Conservation (phyloP, 2,797 vertebrate species). For the Adrianichthys oophorus region DNA sequence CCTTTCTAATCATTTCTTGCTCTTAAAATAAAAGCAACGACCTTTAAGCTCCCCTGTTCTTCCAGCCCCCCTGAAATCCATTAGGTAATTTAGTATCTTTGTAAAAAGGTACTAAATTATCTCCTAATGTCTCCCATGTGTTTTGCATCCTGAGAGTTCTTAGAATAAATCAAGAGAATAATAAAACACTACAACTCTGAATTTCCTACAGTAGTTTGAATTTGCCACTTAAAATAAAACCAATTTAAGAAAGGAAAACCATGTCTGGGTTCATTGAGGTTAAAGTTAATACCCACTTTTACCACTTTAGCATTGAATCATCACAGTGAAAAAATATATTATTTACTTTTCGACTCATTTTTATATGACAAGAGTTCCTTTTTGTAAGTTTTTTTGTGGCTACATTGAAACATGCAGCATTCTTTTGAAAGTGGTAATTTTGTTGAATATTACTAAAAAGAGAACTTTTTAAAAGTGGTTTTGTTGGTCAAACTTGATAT, state of each 20-base stretch:
- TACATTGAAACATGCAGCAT: slow-evolving; percentile 9
- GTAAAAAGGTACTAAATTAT: slow-evolving; percentile 52
- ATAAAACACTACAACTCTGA: slow-evolving; percentile 45
- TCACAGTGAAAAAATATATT: neutral
- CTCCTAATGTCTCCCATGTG: slow-evolving; percentile 48
- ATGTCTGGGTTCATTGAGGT: slow-evolving; percentile 42
- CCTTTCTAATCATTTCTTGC: slow-evolving; percentile 39
- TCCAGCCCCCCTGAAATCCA: slow-evolving; percentile 35
- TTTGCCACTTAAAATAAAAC: slow-evolving; percentile 58
- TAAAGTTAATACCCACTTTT: slow-evolving; percentile 23
- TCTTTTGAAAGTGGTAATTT: neutral
- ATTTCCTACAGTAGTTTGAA: slow-evolving; percentile 58
- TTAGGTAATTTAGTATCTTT: slow-evolving; percentile 53
- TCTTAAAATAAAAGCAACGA: slow-evolving; percentile 52
- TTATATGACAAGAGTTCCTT: slow-evolving; percentile 3
- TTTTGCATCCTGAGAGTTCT: slow-evolving; percentile 58
- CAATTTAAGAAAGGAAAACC: slow-evolving; percentile 51
- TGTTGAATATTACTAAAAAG: slow-evolving; percentile 30
- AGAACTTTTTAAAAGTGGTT: slow-evolving; percentile 34
- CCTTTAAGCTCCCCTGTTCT: slow-evolving; percentile 23
- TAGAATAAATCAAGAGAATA: slow-evolving; percentile 53
- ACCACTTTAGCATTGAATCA: neutral
- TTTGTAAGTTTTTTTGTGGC: slow-evolving; percentile 15
- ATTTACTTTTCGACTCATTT: neutral
- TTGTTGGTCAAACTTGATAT: slow-evolving; percentile 45